phyloP scores from a whole-genome alignment of 2,113 vertebrate genomes.

The Misgurnus anguillicaudatus region DNA sequence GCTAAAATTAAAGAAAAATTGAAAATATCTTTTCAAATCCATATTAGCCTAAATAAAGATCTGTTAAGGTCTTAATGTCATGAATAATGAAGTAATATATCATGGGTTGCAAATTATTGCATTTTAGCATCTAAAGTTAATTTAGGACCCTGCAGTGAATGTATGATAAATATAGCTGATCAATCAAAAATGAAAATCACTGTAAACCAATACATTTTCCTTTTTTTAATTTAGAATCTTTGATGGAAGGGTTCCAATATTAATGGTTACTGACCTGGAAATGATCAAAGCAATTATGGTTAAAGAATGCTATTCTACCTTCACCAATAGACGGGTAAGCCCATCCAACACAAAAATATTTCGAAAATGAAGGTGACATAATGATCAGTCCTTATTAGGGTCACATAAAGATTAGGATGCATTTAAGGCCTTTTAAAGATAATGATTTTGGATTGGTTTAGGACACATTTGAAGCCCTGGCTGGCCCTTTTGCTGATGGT shows the following conservation, averaged over 20 bases:
- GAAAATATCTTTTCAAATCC: no score
- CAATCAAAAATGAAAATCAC: neutral
- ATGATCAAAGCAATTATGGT: constrained; percentile 78
- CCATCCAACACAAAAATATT: neutral
- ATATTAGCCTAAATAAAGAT: no score
- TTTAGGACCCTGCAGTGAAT: no score
- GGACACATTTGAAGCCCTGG: neutral
- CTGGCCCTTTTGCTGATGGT: constrained; percentile 62
- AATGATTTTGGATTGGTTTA: neutral
- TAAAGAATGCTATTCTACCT: constrained; percentile 77
- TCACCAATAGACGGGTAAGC: constrained; percentile 77
- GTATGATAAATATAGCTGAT: neutral
- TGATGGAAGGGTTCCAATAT: constrained; percentile 71
- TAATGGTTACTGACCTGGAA: constrained; percentile 71
- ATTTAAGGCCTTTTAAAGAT: neutral
- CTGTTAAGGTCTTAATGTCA: no score
- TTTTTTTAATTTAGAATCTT: constrained; percentile 66
- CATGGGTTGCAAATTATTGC: no score
- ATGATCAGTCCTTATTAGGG: no score
- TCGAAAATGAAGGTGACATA: no score
- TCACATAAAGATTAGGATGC: neutral
- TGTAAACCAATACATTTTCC: neutral
- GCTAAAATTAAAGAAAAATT: no score
- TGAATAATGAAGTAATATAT: no score
- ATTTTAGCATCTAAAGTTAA: no score